These are phyloP conservation scores for Tridacna gigas DNA, from an alignment of 2,888 invertebrate genomes.

Conservation along the genomic window DNA sequence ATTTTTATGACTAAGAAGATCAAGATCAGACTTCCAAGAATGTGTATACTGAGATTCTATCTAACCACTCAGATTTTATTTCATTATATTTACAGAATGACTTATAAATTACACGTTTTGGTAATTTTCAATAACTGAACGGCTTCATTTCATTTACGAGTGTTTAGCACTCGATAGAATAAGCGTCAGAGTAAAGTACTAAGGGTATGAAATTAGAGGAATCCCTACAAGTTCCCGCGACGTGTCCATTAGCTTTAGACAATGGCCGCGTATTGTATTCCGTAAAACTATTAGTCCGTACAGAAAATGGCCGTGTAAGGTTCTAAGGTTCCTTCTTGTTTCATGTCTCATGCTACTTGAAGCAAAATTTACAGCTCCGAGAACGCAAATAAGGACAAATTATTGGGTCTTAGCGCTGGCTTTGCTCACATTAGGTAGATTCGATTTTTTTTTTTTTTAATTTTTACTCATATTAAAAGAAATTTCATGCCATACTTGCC, in stretches of 20 bases:
- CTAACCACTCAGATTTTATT: too few relatives aligned
- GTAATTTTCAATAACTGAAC: too few relatives aligned
- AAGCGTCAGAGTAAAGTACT: background rate
- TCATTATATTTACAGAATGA: too few relatives aligned
- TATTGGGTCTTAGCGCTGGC: background rate
- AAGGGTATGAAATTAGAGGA: slow-evolving; percentile 19
- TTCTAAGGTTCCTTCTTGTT: background rate
- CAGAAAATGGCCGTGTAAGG: background rate
- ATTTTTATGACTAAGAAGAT: too few relatives aligned
- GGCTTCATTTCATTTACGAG: too few relatives aligned
- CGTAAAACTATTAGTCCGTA: slow-evolving; percentile 16
- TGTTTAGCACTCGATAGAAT: too few relatives aligned
- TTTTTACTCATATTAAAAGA: too few relatives aligned
- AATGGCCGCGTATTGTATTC: slow-evolving; percentile 24
- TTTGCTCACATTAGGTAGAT: background rate
- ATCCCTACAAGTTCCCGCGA: slow-evolving; percentile 19
- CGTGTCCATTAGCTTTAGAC: slow-evolving; percentile 23
- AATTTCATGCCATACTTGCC: too few relatives aligned
- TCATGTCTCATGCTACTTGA: background rate
- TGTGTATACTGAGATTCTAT: too few relatives aligned
- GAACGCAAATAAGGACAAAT: background rate
- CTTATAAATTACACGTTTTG: too few relatives aligned
- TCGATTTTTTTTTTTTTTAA: too few relatives aligned
- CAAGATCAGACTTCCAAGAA: too few relatives aligned
- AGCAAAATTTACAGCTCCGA: background rate